Evolutionary conservation across 53 echinoderm and acorn worm species (phyloP).

Genomic region (Holothuria leucospilota): DNA sequence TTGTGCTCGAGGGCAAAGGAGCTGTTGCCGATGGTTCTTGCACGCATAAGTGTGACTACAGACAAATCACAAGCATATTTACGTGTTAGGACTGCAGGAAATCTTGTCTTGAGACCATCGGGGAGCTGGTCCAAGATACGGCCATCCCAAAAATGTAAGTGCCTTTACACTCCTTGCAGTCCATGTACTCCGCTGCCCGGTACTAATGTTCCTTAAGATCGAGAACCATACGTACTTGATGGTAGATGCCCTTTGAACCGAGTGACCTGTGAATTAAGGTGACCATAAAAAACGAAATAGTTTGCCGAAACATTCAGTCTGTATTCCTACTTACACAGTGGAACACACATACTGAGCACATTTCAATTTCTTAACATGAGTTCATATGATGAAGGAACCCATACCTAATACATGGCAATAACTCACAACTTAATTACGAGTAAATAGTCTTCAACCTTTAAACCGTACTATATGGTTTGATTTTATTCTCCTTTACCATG

Average conservation of each 20-base stretch:
- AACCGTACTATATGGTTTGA: too few species aligned
- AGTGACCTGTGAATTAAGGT: background rate
- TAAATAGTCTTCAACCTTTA: too few species aligned
- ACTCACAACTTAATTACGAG: too few species aligned
- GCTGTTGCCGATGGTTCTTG: constrained; percentile 15
- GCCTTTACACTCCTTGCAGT: constrained; percentile 1
- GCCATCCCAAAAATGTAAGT: background rate
- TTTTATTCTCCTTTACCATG: too few species aligned
- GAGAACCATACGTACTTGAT: constrained; percentile 66
- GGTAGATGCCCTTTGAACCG: constrained; percentile 55
- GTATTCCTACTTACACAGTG: too few species aligned
- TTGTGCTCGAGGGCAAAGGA: background rate
- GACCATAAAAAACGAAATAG: too few species aligned
- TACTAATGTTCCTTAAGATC: constrained; percentile 68
- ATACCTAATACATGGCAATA: too few species aligned
- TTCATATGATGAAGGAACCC: too few species aligned
- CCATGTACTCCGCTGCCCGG: constrained; percentile 71
- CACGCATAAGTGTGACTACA: background rate
- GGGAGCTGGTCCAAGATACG: background rate
- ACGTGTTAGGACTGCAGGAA: constrained; percentile 1
- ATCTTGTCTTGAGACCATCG: too few species aligned
- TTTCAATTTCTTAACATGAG: too few species aligned
- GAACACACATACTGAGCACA: too few species aligned
- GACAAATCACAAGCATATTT: constrained; percentile 17
- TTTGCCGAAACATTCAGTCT: too few species aligned